Percentiles rank a stretch among this genome's conserved stretches.
Conservation (phyloP, 1,140 invertebrate genomes). For the Zaprionus ghesquierei region DNA sequence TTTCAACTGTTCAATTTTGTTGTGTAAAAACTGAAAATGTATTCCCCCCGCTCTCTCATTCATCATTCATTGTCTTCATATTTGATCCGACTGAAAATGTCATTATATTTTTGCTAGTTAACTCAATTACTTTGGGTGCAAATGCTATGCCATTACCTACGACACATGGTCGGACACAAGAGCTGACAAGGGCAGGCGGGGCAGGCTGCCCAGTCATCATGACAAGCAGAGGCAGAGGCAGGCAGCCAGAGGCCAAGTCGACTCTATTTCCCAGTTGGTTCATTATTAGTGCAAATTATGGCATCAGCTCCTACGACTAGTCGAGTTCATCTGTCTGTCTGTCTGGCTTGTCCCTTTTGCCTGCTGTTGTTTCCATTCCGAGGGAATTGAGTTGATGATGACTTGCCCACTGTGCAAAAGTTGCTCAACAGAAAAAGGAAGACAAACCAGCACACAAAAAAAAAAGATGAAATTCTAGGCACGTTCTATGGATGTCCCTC, state of each 20-base stretch:
- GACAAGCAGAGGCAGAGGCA: slow-evolving; percentile 6
- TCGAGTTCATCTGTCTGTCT: neutral
- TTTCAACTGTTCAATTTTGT: too few relatives aligned
- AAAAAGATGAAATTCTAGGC: slow-evolving; percentile 33
- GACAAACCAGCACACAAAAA: too few relatives aligned
- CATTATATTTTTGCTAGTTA: slow-evolving; percentile 50
- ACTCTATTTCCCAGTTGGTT: slow-evolving; percentile 44
- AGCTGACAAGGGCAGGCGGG: neutral
- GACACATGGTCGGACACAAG: neutral
- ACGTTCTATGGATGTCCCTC: slow-evolving; percentile 13
- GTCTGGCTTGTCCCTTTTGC: neutral
- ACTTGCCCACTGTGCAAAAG: slow-evolving; percentile 34
- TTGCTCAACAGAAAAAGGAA: slow-evolving; percentile 3
- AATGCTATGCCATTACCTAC: slow-evolving; percentile 42
- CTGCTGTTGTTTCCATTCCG: slow-evolving; percentile 27
- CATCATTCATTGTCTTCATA: slow-evolving; percentile 28
- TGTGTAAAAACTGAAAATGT: slow-evolving; percentile 21
- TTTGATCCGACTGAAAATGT: slow-evolving; percentile 6
- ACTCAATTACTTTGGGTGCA: slow-evolving; percentile 61
- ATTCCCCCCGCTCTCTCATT: neutral
- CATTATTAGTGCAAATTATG: slow-evolving; percentile 65
- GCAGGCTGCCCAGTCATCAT: slow-evolving; percentile 28
- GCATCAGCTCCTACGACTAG: too few relatives aligned
- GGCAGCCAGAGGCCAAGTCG: neutral
- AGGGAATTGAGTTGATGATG: slow-evolving; percentile 40